These are phyloP conservation scores for Sphinx pinastri DNA, from an alignment of 2,888 invertebrate species.

Conservation along the genomic window DNA sequence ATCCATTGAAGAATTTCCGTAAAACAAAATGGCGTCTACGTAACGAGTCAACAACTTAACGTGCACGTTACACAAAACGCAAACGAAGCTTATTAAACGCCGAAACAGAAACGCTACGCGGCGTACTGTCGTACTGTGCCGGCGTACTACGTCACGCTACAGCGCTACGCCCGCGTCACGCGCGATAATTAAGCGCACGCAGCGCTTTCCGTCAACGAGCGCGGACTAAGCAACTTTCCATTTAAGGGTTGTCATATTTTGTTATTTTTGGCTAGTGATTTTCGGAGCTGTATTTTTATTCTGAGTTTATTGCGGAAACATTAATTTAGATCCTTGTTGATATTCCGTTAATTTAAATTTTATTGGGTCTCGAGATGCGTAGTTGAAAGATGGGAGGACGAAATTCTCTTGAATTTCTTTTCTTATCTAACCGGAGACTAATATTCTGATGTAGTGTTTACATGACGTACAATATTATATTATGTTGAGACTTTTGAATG, in stretches of 20 bases:
- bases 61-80: constrained; percentile 10
- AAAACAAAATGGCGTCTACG: background rate
- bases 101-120: constrained; percentile 18
- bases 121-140: constrained; percentile 23
- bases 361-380: too few relatives aligned
- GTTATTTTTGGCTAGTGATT: constrained; percentile 5
- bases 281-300: background rate
- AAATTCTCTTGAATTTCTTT: too few relatives aligned
- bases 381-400: too few relatives aligned
- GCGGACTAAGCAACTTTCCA: constrained; percentile 21
- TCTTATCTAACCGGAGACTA: too few relatives aligned
- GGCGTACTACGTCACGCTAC: constrained; percentile 24
- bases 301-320: background rate
- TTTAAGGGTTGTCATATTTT: constrained; percentile 29
- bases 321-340: background rate
- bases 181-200: constrained; percentile 63
- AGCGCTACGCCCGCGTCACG: constrained; percentile 35
- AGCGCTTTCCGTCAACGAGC: constrained; percentile 46
- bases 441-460: too few relatives aligned
- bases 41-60: background rate
- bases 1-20: too few relatives aligned
- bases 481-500: too few relatives aligned
- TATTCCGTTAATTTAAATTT: too few relatives aligned
- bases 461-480: too few relatives aligned
- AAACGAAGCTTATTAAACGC: constrained; percentile 34